Evolutionary conservation across 1,140 invertebrate genomes (phyloP), one percentile per base, ranked within the genome.

Genomic region (Whitmania pigra): DNA sequence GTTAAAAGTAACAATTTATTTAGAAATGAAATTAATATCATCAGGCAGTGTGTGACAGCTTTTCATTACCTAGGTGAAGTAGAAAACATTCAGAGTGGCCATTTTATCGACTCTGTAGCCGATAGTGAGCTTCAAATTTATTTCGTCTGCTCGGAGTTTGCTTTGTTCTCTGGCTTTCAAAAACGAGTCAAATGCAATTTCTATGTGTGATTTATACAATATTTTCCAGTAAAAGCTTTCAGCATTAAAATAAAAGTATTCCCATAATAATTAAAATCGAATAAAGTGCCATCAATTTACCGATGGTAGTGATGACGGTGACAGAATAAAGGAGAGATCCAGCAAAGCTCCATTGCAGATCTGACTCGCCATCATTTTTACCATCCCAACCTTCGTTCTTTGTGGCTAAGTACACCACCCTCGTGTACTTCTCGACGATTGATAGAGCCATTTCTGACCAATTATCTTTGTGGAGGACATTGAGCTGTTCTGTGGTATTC

Each of bases 271-370:
- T 22, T 31, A 68, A 36, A 13, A 17, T 29, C 29, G 7, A 43
- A 31, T 11, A 68, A 31, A 68, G 40, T 36, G 36, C 5, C 17
- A 22, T 22, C 22, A 68, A 77, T 81, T 79, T 81, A 89, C 90
- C 90, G 75, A 91, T 90, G 55, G 90, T 91, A n/a, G 89, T 90
- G 77, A 90, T 88, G 76, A 91, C 86, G 73, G 88, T 90, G 75
- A 91, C 85, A 29, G 88, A 89, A 78, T 90, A 90, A n/a, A 90
- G 84, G 18, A 90, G 80, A 2, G 89, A 87, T 69, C 88, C 88
- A 69, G 87, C 87, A 77, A 89, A 89, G 1, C 87, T 88, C 89
- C 89, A 96, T 75, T 79, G 77, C 29, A 68, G 20, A 18, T 75
- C 57, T 49, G 75, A 74, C 18, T 76, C 63, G 40, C 86, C 82